Conservation (phyloP, 1,140 invertebrate species). For the Stenopsyche tienmushanensis region DNA sequence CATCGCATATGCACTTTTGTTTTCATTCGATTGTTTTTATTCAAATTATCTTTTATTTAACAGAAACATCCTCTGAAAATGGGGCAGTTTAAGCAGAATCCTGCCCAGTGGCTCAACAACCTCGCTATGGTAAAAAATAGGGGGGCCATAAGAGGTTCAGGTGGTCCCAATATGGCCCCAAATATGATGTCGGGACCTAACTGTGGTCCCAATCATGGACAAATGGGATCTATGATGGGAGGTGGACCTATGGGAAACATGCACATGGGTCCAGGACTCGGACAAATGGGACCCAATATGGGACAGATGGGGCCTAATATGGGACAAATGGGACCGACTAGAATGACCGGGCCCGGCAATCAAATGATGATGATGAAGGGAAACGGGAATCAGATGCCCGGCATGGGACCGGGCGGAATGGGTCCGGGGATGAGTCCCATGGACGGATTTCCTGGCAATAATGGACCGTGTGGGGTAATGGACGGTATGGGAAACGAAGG, state of each 20-base stretch:
- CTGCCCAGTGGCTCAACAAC: constrained; percentile 78
- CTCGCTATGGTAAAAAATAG: constrained; percentile 75
- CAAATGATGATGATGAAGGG: constrained; percentile 57
- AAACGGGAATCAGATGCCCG: constrained; percentile 50
- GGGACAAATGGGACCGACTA: constrained; percentile 49
- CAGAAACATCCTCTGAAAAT: constrained; percentile 89
- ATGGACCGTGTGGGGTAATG: constrained; percentile 55
- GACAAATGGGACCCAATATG: constrained; percentile 53
- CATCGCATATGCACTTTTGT: constrained; percentile 19
- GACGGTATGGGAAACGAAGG: constrained; percentile 56
- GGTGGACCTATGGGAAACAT: constrained; percentile 49
- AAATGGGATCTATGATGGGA: constrained; percentile 39
- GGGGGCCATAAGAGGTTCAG: constrained; percentile 57
- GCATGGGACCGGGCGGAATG: constrained; percentile 52
- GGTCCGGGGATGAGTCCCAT: constrained; percentile 50
- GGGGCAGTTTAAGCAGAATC: constrained; percentile 81
- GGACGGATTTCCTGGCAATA: constrained; percentile 56
- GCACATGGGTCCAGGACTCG: constrained; percentile 49
- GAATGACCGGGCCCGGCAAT: constrained; percentile 47
- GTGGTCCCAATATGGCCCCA: constrained; percentile 29
- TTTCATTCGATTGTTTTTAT: constrained; percentile 1
- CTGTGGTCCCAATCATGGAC: constrained; percentile 27
- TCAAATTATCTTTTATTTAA: constrained; percentile 39
- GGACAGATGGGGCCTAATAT: constrained; percentile 53
- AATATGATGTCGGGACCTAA: constrained; percentile 28